Base-by-base conservation (phyloP, 2,797 vertebrate genomes). In the Lycodopsis pacificus region DNA sequence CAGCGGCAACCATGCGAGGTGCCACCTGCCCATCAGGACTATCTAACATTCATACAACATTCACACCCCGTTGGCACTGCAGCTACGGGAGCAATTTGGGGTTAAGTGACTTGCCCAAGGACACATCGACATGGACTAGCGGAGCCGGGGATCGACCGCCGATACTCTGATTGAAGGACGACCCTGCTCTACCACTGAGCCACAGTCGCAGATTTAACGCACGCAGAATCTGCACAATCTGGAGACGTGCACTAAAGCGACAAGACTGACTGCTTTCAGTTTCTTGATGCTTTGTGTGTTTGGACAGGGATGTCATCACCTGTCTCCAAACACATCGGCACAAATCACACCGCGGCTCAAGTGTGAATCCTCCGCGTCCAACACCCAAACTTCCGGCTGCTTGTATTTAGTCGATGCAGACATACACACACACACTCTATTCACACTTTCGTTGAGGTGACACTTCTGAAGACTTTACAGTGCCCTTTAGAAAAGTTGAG, bases 231-330 rank as follows among this genome's bases (percentile, higher is more conserved):
- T 20, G 20, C 19, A 8, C 46, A 20, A 48, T 48, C 46, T 25
- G 25, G 25, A 20, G 65, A 54, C 13, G n/a, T 51, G 61, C 46
- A 40, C 38, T 44, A 17, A 46, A 10, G 72, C 10, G 58, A 65
- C 34, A 51, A 5, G 8, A 61, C 27, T 61, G 80, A 22, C 71
- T 63, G 71, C 77, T 80, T 63, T 74, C 77, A 30, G 48, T 15
- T 62, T 71, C 48, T 63, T 61, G 32, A 73, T 56, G 27, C 62
- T 68, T 82, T 44, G 69, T 61, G 53, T 80, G 77, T 88, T 90
- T 89, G 86, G 79, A 86, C 81, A 84, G 77, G 56, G 20, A 57
- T 81, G 81, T 82, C 85, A 71, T 82, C 86, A 72, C 67, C 75
- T 36, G 7, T 72, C 67, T 85, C 42, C 57, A 59, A 66, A 73